Evolutionary conservation across 2,797 vertebrate genomes (phyloP), one percentile per base, ranked within the genome.

Genomic region (Enoplosus armatus): DNA sequence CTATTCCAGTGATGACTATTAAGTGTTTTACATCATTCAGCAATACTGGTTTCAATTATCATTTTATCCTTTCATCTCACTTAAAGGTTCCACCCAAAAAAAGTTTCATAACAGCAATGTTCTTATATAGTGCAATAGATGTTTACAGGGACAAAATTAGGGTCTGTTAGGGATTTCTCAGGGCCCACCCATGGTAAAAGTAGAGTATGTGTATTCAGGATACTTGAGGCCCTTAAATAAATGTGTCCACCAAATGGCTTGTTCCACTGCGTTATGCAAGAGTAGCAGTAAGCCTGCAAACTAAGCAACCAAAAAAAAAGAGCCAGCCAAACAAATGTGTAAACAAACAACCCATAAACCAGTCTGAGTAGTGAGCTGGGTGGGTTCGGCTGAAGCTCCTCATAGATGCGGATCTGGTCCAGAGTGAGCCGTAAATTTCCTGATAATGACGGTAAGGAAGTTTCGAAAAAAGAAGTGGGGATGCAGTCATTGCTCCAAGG

Each of bases 401-500:
- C n/a, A 31, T 24, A 33, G 22, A 24, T 45, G 29, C 12, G 63
- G 27, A 77, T 71, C 56, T 51, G 35, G 29, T 58, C 59, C 60
- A 54, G 20, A 71, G 33, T 3, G 56, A 82, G 72, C 53, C 48
- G 55, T 81, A 75, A 26, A 85, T 80, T 50, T 83, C 18, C 24
- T 68, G 35, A 69, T 67, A 29, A 83, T 64, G 56, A 82, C 62
- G 29, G 12, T 31, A 15, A 74, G 45, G 54, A 61, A 33, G 70
- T 62, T 69, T 82, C 18, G 1, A 33, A 39, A 66, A 55, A 71
- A 33, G 20, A 60, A 51, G 55, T 16, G 8, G 31, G 45, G 62
- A 77, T 80, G 48, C 26, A 59, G 78, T 81, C 78, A 85, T 71
- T 63, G 48, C 87, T 84, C 67, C 8, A 41, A 48, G 78, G 79